These are phyloP conservation scores for Vimba vimba DNA, from an alignment of 2,113 vertebrate genomes.

Conservation along the genomic window DNA sequence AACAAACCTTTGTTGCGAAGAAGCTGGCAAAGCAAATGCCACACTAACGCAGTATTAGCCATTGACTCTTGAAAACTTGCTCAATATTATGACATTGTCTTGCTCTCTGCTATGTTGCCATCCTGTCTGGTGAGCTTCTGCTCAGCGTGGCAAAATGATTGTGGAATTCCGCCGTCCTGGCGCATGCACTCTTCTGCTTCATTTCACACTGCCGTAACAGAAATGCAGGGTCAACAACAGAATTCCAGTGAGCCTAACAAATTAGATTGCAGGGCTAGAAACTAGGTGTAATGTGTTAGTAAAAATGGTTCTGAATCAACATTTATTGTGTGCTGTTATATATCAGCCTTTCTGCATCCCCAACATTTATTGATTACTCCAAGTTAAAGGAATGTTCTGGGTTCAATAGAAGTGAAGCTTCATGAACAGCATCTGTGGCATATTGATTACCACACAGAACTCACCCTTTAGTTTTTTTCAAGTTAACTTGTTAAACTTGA, in stretches of 20 bases:
- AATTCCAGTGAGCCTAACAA: conserved; percentile 43
- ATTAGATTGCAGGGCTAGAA: conserved; percentile 19
- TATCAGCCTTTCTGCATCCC: neutral
- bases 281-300: conserved; percentile 5
- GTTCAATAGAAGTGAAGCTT: neutral
- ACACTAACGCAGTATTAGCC: conserved; percentile 5
- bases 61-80: conserved; percentile 3
- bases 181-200: conserved; percentile 34
- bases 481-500: neutral
- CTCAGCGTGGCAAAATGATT: conserved; percentile 31
- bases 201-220: conserved; percentile 50
- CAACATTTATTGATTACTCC: neutral
- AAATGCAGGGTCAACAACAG: conserved; percentile 52
- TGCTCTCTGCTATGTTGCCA: conserved; percentile 22
- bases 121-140: conserved; percentile 42
- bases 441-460: neutral
- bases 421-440: neutral
- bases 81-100: conserved; percentile 1
- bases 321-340: neutral
- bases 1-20: neutral
- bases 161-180: conserved; percentile 33
- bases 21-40: conserved; percentile 29
- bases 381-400: neutral
- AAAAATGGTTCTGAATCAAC: neutral
- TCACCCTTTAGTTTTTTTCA: neutral